Evolutionary conservation across 2,113 vertebrate species (phyloP).

Genomic region (Tragelaphus scriptus): DNA sequence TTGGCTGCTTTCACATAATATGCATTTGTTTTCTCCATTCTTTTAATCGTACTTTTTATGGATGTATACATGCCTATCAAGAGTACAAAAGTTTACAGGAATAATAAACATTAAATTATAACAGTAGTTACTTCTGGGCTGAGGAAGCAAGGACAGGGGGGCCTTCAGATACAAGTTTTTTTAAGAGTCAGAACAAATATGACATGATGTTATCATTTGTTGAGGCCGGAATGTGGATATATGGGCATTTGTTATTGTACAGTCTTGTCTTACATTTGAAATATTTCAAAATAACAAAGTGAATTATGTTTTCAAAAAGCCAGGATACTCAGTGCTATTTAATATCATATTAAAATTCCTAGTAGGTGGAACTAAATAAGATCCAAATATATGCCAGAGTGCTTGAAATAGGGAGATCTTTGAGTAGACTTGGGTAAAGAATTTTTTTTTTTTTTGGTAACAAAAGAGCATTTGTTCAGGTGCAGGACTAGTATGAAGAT

Average conservation of each 20-base stretch:
- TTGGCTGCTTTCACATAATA: background rate
- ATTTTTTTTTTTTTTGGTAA: background rate
- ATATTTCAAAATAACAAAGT: background rate
- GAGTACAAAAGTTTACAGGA: background rate
- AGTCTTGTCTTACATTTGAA: background rate
- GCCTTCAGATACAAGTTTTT: background rate
- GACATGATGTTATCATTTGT: background rate
- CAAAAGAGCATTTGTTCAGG: background rate
- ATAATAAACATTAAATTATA: background rate
- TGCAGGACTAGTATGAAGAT: background rate
- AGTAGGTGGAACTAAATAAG: background rate
- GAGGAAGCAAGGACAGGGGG: background rate
- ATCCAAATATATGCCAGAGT: background rate
- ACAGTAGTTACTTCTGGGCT: background rate
- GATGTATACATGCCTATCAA: background rate
- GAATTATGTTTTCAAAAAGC: background rate
- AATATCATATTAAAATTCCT: background rate
- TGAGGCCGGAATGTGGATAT: background rate
- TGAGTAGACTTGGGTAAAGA: background rate
- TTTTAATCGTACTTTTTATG: background rate
- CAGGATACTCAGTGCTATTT: background rate
- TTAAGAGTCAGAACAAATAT: background rate
- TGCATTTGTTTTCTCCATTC: background rate
- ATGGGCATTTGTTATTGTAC: background rate
- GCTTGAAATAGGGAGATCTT: background rate